A percentile compares a stretch with the other conserved stretches of the same genome.
Evolutionary conservation across 2,888 invertebrate species (phyloP).

Genomic region (Cryptocephalus primarius): DNA sequence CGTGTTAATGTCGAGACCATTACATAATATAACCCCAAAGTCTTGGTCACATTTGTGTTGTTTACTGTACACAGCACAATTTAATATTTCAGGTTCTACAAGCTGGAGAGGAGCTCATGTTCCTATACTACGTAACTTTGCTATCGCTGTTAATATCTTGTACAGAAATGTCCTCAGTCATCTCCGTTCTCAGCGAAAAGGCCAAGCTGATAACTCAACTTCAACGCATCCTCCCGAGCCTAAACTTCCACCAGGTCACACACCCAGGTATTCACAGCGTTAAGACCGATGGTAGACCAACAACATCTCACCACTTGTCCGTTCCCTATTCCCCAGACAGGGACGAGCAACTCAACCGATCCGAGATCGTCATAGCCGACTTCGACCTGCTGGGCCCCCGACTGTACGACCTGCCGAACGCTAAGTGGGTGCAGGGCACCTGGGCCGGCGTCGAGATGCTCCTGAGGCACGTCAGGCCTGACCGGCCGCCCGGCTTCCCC

Average conservation of each 20-base stretch:
- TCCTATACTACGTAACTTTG: too few relatives aligned
- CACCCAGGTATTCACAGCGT: conserved; percentile 9
- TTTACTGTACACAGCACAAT: too few relatives aligned
- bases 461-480: conserved; percentile 18
- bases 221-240: conserved; percentile 6
- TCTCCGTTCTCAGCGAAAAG: conserved; percentile 11
- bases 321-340: conserved; percentile 9
- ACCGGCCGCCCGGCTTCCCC: conserved; percentile 20
- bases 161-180: conserved; percentile 5
- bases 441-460: conserved; percentile 39
- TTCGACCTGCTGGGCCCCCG: conserved; percentile 32
- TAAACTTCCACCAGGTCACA: conserved; percentile 9
- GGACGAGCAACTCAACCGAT: conserved; percentile 21
- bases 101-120: too few relatives aligned
- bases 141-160: too few relatives aligned
- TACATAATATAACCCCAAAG: too few relatives aligned
- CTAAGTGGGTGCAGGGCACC: conserved; percentile 39
- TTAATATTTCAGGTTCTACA: too few relatives aligned
- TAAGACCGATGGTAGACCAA: too few relatives aligned
- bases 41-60: too few relatives aligned
- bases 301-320: too few relatives aligned
- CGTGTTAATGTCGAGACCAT: too few relatives aligned
- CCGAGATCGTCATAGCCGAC: conserved; percentile 36
- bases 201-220: conserved; percentile 8
- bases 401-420: conserved; percentile 29